Conservation (phyloP, 35 echinoderm and acorn worm genomes). For the Lytechinus pictus region DNA sequence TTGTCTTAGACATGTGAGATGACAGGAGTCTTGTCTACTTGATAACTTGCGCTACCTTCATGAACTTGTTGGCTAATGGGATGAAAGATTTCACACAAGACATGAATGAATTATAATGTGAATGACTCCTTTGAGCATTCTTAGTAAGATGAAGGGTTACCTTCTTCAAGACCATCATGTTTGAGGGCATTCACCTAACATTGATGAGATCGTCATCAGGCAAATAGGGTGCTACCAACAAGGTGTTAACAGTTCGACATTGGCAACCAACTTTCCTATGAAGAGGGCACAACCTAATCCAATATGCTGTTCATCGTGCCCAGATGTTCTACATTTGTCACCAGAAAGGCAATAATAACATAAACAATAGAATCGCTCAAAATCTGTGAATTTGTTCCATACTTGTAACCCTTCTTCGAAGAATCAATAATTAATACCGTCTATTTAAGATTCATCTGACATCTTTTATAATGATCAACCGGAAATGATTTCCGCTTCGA, state of each 20-base stretch:
- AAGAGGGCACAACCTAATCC: no score
- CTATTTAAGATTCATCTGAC: background rate
- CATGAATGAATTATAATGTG: background rate
- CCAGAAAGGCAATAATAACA: background rate
- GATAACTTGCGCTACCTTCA: no score
- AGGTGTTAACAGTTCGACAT: background rate
- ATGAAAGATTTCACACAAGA: background rate
- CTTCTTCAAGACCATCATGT: background rate
- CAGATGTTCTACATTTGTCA: background rate
- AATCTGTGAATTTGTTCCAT: background rate
- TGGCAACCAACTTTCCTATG: background rate
- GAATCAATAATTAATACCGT: background rate
- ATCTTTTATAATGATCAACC: background rate
- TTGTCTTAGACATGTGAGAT: no score
- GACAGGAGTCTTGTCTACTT: no score
- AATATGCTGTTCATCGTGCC: background rate
- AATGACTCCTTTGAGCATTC: conserved; percentile 2
- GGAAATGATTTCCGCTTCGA: background rate
- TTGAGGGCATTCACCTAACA: background rate
- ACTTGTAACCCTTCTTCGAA: background rate
- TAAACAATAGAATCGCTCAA: background rate
- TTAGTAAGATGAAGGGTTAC: background rate
- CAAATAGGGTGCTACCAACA: background rate
- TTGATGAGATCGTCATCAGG: background rate
- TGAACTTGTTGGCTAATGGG: no score